A percentile compares a stretch with the other conserved stretches of the same genome.
Conservation (phyloP, 2,888 invertebrate species). For the Trilocha varians region DNA sequence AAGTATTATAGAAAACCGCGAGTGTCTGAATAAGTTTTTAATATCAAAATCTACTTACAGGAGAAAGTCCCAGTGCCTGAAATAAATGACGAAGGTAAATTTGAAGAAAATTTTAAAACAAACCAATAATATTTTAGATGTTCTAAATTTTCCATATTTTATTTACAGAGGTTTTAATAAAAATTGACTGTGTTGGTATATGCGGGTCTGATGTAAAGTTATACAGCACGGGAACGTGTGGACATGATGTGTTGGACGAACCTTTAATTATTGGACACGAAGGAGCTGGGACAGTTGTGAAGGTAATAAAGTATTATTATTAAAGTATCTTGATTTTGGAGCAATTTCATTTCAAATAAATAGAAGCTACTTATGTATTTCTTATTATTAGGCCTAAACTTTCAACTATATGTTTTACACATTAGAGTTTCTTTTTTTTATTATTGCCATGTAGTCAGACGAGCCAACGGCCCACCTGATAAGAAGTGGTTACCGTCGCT, state of each 20-base stretch:
- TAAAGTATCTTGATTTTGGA: too few relatives aligned
- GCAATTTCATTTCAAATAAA: too few relatives aligned
- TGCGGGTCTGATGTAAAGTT: constrained; percentile 97
- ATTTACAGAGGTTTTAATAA: constrained; percentile 83
- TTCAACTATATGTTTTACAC: too few relatives aligned
- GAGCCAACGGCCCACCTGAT: too few relatives aligned
- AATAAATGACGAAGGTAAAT: constrained; percentile 81
- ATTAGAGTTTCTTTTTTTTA: too few relatives aligned
- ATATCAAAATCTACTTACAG: constrained; percentile 71
- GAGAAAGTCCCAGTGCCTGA: constrained; percentile 84
- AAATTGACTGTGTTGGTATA: constrained; percentile 92
- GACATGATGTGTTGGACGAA: constrained; percentile 82
- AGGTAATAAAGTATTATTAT: constrained; percentile 61
- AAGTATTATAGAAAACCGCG: too few relatives aligned
- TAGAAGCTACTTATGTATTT: too few relatives aligned
- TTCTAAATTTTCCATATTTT: constrained; percentile 1
- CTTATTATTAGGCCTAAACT: too few relatives aligned
- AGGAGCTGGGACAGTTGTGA: constrained; percentile 82
- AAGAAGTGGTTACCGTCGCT: too few relatives aligned
- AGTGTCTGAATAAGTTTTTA: too few relatives aligned
- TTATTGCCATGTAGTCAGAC: too few relatives aligned
- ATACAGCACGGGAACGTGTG: constrained; percentile 85
- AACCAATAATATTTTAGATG: background rate
- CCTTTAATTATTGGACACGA: constrained; percentile 97
- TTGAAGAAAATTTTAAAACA: background rate